Base-by-base conservation (phyloP, 35 echinoderm and acorn worm genomes). In the Heliocidaris tuberculata region DNA sequence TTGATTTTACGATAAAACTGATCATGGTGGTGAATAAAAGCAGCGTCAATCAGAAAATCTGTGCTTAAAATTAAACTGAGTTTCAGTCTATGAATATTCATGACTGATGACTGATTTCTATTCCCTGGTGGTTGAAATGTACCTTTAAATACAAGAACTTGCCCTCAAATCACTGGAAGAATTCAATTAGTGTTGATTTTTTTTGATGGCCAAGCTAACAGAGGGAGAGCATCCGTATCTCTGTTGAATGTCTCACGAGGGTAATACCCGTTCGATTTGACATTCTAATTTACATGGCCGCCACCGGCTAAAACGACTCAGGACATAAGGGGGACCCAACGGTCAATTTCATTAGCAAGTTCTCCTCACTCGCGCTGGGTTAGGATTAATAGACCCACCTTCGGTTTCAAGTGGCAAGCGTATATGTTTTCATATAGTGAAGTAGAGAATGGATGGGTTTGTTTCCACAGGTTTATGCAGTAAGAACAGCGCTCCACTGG, bases 171-270 rank as follows among this genome's bases (percentile, higher is more conserved):
- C 65, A 78, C 65, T 89, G 31, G 87, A 47, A 89, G 87, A 89
- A 89, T 89, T 89, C 87, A 89, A 89, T 89, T 89, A 89, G 87
- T 48, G 87, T 89, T 48, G 87, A 89, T 89, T 89, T 89, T 89
- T 47, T 89, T 9, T 42, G 87, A 89, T 30, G 47, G 31, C 87
- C 87, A 42, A 48, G 87, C 87, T 89, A 42, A 42, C 31, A 15
- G 17, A 32, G 65, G 29, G 15, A 47, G 31, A 89, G 87, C 87
- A 47, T 48, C 87, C 31, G 5, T 30, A 47, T 32, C 47, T 9
- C 47, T 32, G 47, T 89, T 89, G 87, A 32, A n/a, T 31, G 31
- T 32, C 47, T 89, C 87, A 7, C 29, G 87, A 48, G 87, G 47
- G 47, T 47, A 89, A 89, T 47, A 89, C 65, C 65, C 65, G 65